These are phyloP conservation scores for Harpagoxenus sublaevis DNA, from an alignment of 2,888 invertebrate genomes.

Conservation along the genomic window DNA sequence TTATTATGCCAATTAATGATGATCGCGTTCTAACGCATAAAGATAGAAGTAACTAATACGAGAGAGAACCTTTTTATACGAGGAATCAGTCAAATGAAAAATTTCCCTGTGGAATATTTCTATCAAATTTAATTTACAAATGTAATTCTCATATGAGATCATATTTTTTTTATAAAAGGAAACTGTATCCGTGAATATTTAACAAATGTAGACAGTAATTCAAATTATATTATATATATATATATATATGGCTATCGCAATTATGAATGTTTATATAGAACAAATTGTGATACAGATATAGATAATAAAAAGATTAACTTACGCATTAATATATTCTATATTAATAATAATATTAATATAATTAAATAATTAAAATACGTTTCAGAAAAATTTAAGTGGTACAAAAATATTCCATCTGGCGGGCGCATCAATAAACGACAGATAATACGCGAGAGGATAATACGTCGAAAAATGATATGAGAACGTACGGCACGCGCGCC, in stretches of 20 bases:
- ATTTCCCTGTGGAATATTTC: neutral
- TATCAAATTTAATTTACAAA: neutral
- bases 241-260: too few species aligned
- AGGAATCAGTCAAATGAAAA: neutral
- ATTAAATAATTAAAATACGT: neutral
- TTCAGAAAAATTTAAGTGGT: neutral
- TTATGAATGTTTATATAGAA: neutral
- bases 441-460: conserved; percentile 55
- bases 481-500: conserved; percentile 59
- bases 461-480: conserved; percentile 72
- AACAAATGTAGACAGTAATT: neutral
- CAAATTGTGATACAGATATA: neutral
- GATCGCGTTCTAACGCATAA: conserved; percentile 27
- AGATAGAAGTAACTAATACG: conserved; percentile 3
- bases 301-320: neutral
- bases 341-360: conserved; percentile 1
- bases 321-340: neutral
- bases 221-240: neutral
- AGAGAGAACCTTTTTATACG: neutral
- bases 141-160: neutral
- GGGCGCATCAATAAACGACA: conserved; percentile 13
- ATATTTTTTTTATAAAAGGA: neutral
- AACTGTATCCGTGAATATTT: neutral
- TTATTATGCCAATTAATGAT: conserved; percentile 52
- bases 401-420: neutral